Base-by-base conservation (phyloP, 1,140 invertebrate species). In the Doryteuthis pealeii region DNA sequence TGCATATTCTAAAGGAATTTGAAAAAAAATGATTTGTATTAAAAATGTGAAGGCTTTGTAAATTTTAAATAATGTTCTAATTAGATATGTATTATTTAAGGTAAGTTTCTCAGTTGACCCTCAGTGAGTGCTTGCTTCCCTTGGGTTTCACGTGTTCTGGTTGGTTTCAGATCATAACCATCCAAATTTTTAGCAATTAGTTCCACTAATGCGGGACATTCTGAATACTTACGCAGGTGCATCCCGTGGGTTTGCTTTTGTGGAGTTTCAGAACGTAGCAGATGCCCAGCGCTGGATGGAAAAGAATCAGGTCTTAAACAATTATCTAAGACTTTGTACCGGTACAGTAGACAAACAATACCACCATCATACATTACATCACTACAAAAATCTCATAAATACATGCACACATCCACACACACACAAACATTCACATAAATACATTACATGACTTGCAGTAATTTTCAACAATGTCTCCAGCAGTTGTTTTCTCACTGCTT, bases 221-320 rank as follows among this genome's bases (percentile, higher is more conserved):
- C 71, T 77, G 73, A 76, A 77, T 78, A 76, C 67, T 80, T 83
- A 73, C 75, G 81, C 85, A 88, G 87, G 87, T 86, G 82, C 82
- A 74, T 86, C 85, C 77, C 80, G 85, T 77, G 83, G 86, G 74
- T 87, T 97, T 91, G 95, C 95, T 89, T 97, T 97, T 92, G 94
- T 97, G 89, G 96, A 97, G 91, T 98, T 98, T 93, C 91, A 92
- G 89, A 92, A 92, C 88, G 91, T 94, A 85, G 91, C 92, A 88
- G 95, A 96, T 90, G 94, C 96, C 81, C 92, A 92, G 88, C 91
- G 91, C 83, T 96, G 95, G 94, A 97, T 97, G 93, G 94, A 96
- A 88, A 91, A 92, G 89, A 96, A 94, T 91, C 93, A 96, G 93
- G 95, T 96, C 93, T 82, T 78, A 72, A 74, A 71, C 45, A 75